Conservation (phyloP, 1,140 invertebrate species). For the Zaprionus tsacasi region DNA sequence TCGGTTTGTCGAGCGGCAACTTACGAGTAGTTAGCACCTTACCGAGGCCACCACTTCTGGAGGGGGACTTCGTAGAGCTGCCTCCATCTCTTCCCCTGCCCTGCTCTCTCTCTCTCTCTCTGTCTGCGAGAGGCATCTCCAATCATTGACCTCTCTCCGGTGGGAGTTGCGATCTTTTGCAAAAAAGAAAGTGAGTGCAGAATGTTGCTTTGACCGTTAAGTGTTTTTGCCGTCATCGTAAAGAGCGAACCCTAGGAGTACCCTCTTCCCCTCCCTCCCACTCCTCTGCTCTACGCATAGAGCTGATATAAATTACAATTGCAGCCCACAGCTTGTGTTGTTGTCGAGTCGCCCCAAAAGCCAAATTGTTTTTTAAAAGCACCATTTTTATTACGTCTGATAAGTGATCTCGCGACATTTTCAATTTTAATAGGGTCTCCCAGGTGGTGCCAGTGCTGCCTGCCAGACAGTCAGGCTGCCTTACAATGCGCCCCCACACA, state of each 20-base stretch:
- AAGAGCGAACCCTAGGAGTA: conserved; percentile 42
- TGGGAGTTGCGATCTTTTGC: neutral
- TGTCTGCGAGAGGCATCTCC: neutral
- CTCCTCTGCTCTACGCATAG: conserved; percentile 44
- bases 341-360: conserved; percentile 63
- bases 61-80: neutral
- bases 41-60: conserved; percentile 7
- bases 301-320: conserved; percentile 68
- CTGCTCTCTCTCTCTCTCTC: neutral
- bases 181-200: conserved; percentile 28
- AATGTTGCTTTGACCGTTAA: conserved; percentile 38
- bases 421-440: conserved; percentile 82
- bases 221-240: conserved; percentile 40
- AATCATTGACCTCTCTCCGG: neutral
- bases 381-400: conserved; percentile 82
- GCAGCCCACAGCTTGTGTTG: conserved; percentile 39
- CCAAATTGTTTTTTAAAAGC: conserved; percentile 83
- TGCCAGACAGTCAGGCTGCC: neutral
- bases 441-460: conserved; percentile 25
- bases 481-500: conserved; percentile 32
- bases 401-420: conserved; percentile 83
- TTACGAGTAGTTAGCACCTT: conserved; percentile 64
- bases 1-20: conserved; percentile 46
- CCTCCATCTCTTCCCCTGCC: too few species aligned
- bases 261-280: neutral